Conservation (phyloP, 2,113 vertebrate genomes). For the Lepisosteus osseus region DNA sequence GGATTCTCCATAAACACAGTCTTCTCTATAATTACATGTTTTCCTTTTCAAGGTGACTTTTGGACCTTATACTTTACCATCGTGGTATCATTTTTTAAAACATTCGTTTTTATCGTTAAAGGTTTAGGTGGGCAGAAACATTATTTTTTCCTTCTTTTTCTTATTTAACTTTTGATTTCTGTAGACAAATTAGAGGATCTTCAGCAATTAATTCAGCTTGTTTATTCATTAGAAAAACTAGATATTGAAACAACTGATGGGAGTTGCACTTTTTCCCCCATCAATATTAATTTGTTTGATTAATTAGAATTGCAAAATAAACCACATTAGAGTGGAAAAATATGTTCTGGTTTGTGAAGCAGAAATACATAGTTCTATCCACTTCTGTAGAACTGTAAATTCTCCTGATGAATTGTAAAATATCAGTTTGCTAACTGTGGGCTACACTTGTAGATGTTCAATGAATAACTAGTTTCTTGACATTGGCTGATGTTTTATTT, state of each 20-base stretch:
- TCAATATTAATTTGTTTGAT: constrained; percentile 42
- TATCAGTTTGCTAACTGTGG: neutral
- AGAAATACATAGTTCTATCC: constrained; percentile 31
- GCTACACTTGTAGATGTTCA: too few species aligned
- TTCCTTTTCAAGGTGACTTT: neutral
- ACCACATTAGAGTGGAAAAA: constrained; percentile 38
- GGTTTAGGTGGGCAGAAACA: neutral
- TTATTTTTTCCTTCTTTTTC: constrained; percentile 36
- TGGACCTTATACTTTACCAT: neutral
- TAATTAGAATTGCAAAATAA: constrained; percentile 48
- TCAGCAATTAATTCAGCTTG: constrained; percentile 37
- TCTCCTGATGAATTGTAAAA: constrained; percentile 26
- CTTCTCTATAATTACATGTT: neutral
- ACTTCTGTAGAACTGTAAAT: constrained; percentile 27
- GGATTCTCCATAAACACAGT: neutral
- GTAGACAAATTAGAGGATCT: constrained; percentile 49
- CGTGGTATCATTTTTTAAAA: neutral
- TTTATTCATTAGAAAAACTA: constrained; percentile 21
- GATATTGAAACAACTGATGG: constrained; percentile 36
- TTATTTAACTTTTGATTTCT: constrained; percentile 13
- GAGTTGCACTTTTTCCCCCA: constrained; percentile 38
- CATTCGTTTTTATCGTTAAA: neutral
- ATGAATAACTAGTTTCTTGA: too few species aligned
- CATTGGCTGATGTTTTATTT: too few species aligned
- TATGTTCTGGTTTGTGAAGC: constrained; percentile 35